These are phyloP conservation scores for Oscheius onirici DNA, from an alignment of 2,888 invertebrate species.

Conservation along the genomic window DNA sequence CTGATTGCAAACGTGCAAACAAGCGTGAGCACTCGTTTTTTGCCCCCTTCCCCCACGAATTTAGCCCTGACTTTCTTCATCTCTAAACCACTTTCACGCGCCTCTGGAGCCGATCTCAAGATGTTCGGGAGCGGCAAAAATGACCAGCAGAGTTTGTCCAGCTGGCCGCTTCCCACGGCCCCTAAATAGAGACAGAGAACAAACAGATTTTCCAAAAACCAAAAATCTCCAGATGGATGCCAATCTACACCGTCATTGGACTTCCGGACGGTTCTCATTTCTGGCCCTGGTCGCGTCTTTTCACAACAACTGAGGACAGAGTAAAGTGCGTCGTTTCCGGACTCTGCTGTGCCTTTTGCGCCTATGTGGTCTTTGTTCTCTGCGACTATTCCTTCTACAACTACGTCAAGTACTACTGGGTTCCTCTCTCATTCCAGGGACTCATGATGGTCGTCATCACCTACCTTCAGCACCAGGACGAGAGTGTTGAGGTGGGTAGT, in stretches of 20 bases:
- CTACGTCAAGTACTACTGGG: conserved; percentile 64
- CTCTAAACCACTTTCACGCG: too few relatives aligned
- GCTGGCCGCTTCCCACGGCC: conserved; percentile 12
- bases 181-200: conserved; percentile 13
- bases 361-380: conserved; percentile 53
- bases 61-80: too few relatives aligned
- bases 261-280: conserved; percentile 71
- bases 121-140: too few relatives aligned
- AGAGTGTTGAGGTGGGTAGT: conserved; percentile 55
- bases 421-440: conserved; percentile 64
- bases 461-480: conserved; percentile 64
- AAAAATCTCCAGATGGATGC: conserved; percentile 62
- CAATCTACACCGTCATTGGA: conserved; percentile 68
- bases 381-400: conserved; percentile 52
- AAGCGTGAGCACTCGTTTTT: too few relatives aligned
- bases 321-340: conserved; percentile 65
- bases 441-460: conserved; percentile 65
- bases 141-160: neutral
- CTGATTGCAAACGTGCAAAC: too few relatives aligned
- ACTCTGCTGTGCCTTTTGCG: conserved; percentile 54
- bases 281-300: conserved; percentile 66
- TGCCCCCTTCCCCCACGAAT: too few relatives aligned
- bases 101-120: too few relatives aligned
- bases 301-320: conserved; percentile 63
- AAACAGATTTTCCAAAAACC: neutral